Percentiles rank a stretch among this genome's conserved stretches.
Evolutionary conservation across 92 coral and sea anemone genomes (phyloP).

Genomic region (Siderastrea siderea): DNA sequence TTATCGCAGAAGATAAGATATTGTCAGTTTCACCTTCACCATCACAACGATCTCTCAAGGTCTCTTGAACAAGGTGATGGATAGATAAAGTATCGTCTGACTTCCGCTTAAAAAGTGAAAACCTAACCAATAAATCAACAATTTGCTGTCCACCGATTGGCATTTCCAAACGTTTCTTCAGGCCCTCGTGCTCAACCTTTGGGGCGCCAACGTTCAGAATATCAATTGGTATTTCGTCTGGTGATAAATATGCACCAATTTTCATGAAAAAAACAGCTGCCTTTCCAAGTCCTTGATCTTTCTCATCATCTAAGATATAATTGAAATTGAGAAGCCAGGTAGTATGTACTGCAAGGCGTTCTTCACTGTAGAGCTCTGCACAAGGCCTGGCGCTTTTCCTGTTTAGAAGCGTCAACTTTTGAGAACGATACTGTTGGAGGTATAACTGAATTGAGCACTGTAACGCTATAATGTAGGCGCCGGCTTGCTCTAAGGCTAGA

Average conservation of each 20-base stretch:
- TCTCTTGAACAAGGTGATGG: constrained; percentile 52
- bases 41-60: constrained; percentile 3
- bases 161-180: constrained; percentile 1
- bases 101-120: constrained; percentile 33
- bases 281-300: constrained; percentile 24
- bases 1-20: not conserved
- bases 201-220: constrained; percentile 31
- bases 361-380: constrained; percentile 30
- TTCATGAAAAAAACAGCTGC: constrained; percentile 5
- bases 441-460: constrained; percentile 20
- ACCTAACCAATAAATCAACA: constrained; percentile 13
- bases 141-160: constrained; percentile 23
- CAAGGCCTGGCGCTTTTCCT: constrained; percentile 42
- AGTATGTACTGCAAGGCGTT: constrained; percentile 65
- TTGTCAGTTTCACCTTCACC: constrained; percentile 3
- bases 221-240: constrained; percentile 46
- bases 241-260: constrained; percentile 18
- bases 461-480: constrained; percentile 48
- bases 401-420: constrained; percentile 39
- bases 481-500: constrained; percentile 73
- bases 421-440: constrained; percentile 34
- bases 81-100: constrained; percentile 14
- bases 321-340: constrained; percentile 71
- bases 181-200: not conserved
- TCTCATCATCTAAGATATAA: constrained; percentile 24